Base-by-base conservation (phyloP, 2,797 vertebrate species). In the Lutjanus campechanus region DNA sequence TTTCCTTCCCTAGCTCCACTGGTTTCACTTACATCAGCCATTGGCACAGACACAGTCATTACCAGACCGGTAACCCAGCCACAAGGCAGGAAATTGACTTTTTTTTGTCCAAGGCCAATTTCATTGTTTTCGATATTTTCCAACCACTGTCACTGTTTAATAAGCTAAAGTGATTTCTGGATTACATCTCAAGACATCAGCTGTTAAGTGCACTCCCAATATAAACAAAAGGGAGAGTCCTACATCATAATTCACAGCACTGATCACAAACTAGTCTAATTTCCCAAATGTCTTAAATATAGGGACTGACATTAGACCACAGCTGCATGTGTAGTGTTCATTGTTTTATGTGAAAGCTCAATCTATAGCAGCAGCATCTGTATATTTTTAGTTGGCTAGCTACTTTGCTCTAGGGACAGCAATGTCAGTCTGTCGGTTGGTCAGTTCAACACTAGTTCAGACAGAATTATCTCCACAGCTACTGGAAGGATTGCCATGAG, bases 51-150 rank as follows among this genome's bases (percentile, higher is more conserved):
- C 49, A 72, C 15, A 69, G 29, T 71, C 60, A 84, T 85, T 79
- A 77, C 51, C 66, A 69, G 72, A 84, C 76, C 50, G 73, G 74
- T 69, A 56, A 69, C 69, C 53, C 36, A 62, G 61, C 51, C 66
- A 68, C 69, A 56, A 68, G 71, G 70, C 86, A 87, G 76, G 73
- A 85, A 88, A 90, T 85, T 83, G 51, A 83, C 78, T 86, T 83
- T 67, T 67, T 43, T 77, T 43, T 63, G 22, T 77, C 70, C 50
- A 22, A 74, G 64, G 63, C 56, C 25, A 50, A 75, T 22, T 50
- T 84, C 50, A 71, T n/a, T 3, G 15, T 53, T 70, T 73, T 66
- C 4, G 47, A 72, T 70, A 63, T 75, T 74, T 83, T 58, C 59
- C 53, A 62, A 69, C 58, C 51, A 36, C 66, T 69, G 56, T 75